Percentiles rank a stretch among this genome's conserved stretches.
Conservation (phyloP, 2,113 vertebrate species). For the Megaceryle maxima region DNA sequence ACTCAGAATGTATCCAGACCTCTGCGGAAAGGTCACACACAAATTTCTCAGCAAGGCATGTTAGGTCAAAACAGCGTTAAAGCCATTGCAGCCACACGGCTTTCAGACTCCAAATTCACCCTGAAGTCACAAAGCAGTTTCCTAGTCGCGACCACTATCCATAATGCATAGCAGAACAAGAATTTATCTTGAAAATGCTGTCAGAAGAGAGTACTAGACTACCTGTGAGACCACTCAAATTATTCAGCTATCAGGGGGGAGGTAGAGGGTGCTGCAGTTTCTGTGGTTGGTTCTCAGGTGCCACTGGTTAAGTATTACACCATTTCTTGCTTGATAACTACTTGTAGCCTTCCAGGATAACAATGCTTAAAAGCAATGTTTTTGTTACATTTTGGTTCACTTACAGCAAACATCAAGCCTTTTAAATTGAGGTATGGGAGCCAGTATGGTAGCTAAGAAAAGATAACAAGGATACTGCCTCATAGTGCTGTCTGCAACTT, state of each 20-base stretch:
- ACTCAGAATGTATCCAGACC: background rate
- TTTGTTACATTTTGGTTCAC: background rate
- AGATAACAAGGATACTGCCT: background rate
- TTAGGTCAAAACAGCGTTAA: background rate
- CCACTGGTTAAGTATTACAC: background rate
- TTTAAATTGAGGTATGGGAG: background rate
- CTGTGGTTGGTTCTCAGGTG: background rate
- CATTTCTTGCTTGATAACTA: background rate
- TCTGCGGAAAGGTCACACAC: background rate
- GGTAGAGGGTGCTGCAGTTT: background rate
- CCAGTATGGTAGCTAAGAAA: background rate
- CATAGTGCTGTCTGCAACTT: background rate
- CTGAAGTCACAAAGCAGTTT: background rate
- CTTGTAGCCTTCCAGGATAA: background rate
- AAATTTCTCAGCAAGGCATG: background rate
- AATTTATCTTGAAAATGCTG: background rate
- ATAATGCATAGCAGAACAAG: background rate
- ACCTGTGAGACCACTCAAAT: background rate
- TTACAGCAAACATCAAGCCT: background rate
- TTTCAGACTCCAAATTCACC: background rate
- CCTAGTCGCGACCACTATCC: background rate
- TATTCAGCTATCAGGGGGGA: background rate
- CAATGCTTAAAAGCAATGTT: background rate
- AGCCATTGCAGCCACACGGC: background rate
- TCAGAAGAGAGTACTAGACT: background rate